A percentile compares a stretch with the other conserved stretches of the same genome.
These are phyloP conservation scores for Pelusios castaneus DNA, from an alignment of 2,113 vertebrate species.

Conservation along the genomic window DNA sequence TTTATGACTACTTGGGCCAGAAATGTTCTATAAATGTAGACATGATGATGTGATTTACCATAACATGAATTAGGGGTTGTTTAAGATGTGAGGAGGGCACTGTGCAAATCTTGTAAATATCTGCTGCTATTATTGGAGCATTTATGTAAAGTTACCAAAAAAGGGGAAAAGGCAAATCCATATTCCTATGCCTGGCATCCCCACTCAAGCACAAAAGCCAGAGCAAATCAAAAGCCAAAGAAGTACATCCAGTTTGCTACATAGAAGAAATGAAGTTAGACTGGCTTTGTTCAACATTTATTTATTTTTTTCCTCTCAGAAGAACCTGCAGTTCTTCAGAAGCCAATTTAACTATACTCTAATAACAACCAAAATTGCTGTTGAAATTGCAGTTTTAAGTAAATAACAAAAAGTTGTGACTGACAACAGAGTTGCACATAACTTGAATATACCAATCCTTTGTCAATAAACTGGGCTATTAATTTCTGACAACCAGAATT, in stretches of 20 bases:
- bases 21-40: background rate
- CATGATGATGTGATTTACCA: background rate
- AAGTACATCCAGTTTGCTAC: background rate
- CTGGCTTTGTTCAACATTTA: conserved; percentile 48
- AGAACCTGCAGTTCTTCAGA: conserved; percentile 46
- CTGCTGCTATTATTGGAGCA: background rate
- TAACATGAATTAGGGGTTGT: background rate
- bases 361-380: conserved; percentile 37
- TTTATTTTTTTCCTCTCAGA: background rate
- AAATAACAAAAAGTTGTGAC: background rate
- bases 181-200: background rate
- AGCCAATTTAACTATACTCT: conserved; percentile 26
- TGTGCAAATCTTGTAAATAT: background rate
- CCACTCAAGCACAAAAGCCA: background rate
- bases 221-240: background rate
- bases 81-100: background rate
- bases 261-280: background rate
- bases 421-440: background rate
- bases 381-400: conserved; percentile 4
- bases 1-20: background rate
- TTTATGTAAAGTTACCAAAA: background rate
- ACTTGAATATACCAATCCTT: background rate
- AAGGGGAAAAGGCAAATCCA: background rate
- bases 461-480: background rate
- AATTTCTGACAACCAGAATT: background rate